Base-by-base conservation (phyloP, 2,888 invertebrate genomes). In the Melieria crassipennis region DNA sequence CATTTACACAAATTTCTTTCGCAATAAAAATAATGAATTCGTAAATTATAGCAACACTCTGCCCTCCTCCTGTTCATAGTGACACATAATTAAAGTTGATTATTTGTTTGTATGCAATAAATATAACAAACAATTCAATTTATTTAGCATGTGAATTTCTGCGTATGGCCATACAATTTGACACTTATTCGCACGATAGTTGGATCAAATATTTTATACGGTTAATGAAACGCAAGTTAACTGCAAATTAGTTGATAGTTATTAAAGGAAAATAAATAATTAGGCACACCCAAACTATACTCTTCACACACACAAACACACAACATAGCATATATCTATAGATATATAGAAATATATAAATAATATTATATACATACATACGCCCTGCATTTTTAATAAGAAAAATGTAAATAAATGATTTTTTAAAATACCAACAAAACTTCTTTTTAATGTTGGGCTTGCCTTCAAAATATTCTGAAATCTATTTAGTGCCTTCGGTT, bases 191-290 rank as follows among this genome's bases (percentile, higher is more conserved):
- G 56, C 68, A 72, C 52, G 64, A 63, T 67, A 68, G 68, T 71
- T 71, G 67, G 67, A 68, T 68, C 68, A 71, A 72, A 72, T 63
- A 71, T 71, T 65, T 66, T 47, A 67, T 42, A 6, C n/a, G 64
- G 63, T 58, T 10, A 7, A 50, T 50, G 50, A 50, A 46, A 65
- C 57, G 30, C 30, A 30, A 57, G 57, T 47, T 47, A 62, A 71
- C 47, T 71, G 47, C 62, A 67, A 45, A 62, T 63, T 57, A 47
- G 60, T 13, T 47, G 62, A 46, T 58, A 67, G 45, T 50, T 43
- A 57, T 62, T 62, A 64, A 11, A 56, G 62, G 58, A 30, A 30
- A 30, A 30, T 2, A 30, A 30, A 30, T 30, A 30, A 30, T 30
- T 61, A 60, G 46, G 52, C 10, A 50, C 60, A 56, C 52, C 42